These are phyloP conservation scores for Sympetrum striolatum DNA, from an alignment of 2,888 invertebrate species.

Conservation along the genomic window DNA sequence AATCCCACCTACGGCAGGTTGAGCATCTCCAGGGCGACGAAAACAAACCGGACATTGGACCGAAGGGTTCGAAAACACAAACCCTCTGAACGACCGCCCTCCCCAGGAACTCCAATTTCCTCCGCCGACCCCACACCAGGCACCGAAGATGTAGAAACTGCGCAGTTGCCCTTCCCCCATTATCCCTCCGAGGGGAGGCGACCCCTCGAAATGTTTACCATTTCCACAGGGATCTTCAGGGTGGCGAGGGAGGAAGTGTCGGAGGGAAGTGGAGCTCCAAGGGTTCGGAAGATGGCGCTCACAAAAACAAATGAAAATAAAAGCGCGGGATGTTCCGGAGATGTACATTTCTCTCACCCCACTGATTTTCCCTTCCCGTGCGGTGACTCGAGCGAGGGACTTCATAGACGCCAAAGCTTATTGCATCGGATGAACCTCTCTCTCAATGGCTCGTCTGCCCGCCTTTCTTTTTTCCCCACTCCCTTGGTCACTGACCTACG, in stretches of 20 bases:
- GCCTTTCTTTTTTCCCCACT: neutral
- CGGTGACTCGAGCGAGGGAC: neutral
- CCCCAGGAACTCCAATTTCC: neutral
- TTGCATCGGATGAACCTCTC: neutral
- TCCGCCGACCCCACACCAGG: neutral
- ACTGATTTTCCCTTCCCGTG: neutral
- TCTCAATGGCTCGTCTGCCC: neutral
- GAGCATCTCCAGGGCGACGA: too few species aligned
- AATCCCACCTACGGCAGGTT: neutral
- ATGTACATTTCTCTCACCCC: neutral
- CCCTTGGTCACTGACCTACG: neutral
- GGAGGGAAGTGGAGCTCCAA: neutral
- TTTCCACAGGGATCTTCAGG: neutral
- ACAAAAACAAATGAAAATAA: neutral
- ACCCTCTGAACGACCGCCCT: neutral
- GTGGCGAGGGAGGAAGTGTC: neutral
- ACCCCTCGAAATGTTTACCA: neutral
- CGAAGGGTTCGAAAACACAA: neutral
- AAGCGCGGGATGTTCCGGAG: neutral
- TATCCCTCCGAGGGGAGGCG: neutral
- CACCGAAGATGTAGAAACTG: neutral
- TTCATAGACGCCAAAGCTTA: neutral
- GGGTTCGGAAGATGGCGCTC: neutral
- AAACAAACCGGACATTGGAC: neutral
- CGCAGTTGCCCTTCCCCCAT: neutral